These are phyloP conservation scores for Spea multiplicata DNA, from an alignment of 2,113 vertebrate genomes.

Conservation along the genomic window DNA sequence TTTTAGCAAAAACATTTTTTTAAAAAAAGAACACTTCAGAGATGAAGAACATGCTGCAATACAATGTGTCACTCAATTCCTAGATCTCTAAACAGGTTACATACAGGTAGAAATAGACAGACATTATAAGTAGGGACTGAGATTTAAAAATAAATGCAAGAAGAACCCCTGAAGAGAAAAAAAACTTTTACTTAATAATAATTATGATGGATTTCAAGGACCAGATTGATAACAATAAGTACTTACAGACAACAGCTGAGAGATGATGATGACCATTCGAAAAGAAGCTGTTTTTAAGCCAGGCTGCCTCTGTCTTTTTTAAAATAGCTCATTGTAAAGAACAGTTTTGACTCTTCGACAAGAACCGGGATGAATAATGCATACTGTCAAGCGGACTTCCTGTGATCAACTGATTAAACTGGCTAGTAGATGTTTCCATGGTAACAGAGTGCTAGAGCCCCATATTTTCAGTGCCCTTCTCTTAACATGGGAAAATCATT, in stretches of 20 bases:
- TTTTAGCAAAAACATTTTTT: too few species aligned
- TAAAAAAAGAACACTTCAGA: too few species aligned
- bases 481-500: slow-evolving; percentile 59
- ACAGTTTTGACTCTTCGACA: slow-evolving; percentile 73
- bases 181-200: slow-evolving; percentile 22
- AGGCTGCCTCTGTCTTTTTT: slow-evolving; percentile 62
- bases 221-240: slow-evolving; percentile 54
- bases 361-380: slow-evolving; percentile 71
- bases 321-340: slow-evolving; percentile 64
- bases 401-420: slow-evolving; percentile 71
- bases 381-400: slow-evolving; percentile 69
- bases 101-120: too few species aligned
- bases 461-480: slow-evolving; percentile 59
- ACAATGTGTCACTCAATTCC: too few species aligned
- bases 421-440: slow-evolving; percentile 74
- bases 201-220: not conserved
- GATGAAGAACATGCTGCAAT: too few species aligned
- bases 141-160: not conserved
- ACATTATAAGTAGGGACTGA: too few species aligned
- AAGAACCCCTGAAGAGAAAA: not conserved
- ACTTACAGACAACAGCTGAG: slow-evolving; percentile 63
- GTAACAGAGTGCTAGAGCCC: slow-evolving; percentile 75
- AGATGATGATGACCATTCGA: slow-evolving; percentile 32
- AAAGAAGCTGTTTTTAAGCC: slow-evolving; percentile 57
- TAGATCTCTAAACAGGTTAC: too few species aligned